Evolutionary conservation across 2,888 invertebrate species (phyloP).

Genomic region (Metellina segmentata): DNA sequence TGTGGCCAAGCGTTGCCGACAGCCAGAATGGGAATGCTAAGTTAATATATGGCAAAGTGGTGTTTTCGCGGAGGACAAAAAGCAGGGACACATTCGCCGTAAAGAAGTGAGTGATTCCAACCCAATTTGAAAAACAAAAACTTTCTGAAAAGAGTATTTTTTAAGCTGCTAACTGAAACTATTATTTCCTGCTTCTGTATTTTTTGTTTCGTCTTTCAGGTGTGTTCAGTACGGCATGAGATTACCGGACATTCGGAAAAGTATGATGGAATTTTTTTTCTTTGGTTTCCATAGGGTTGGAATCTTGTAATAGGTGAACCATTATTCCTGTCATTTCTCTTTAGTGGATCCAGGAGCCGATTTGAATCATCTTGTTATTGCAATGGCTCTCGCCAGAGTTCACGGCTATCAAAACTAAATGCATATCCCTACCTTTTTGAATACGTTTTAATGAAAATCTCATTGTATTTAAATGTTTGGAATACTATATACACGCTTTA

Average conservation of each 20-base stretch:
- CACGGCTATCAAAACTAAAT: no score
- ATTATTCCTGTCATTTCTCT: background rate
- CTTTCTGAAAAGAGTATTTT: slow-evolving; percentile 21
- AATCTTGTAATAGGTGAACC: background rate
- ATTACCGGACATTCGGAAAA: slow-evolving; percentile 47
- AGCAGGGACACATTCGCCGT: background rate
- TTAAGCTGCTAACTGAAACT: slow-evolving; percentile 30
- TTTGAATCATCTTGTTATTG: background rate
- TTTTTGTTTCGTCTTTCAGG: slow-evolving; percentile 12
- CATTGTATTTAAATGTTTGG: no score
- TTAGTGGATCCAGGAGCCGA: background rate
- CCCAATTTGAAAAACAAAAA: slow-evolving; percentile 34
- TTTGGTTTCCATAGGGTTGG: slow-evolving; percentile 7
- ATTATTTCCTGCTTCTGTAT: slow-evolving; percentile 33
- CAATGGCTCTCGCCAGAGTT: no score
- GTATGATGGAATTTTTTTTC: slow-evolving; percentile 11
- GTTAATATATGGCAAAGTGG: no score
- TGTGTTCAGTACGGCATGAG: slow-evolving; percentile 28
- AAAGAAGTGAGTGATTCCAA: slow-evolving; percentile 20
- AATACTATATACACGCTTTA: no score
- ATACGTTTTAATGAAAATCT: no score
- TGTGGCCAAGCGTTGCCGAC: slow-evolving; percentile 39
- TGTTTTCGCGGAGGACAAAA: no score
- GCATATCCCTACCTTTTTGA: no score
- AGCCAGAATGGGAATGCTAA: no score